Percentiles rank a stretch among this genome's conserved stretches.
phyloP scores from a whole-genome alignment of 2,113 vertebrate species.

The Pachypanchax playfairii region DNA sequence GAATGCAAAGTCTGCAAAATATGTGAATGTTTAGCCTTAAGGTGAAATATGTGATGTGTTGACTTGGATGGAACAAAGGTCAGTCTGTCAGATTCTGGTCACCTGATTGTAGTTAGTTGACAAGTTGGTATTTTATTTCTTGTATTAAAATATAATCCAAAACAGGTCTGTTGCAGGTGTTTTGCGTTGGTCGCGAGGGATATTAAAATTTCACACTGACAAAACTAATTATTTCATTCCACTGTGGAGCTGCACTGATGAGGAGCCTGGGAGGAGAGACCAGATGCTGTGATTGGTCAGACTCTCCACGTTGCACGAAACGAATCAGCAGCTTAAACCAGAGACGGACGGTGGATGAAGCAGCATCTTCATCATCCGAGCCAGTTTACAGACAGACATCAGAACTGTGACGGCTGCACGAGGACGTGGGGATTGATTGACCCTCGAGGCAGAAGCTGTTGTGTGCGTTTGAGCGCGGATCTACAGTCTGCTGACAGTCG shows the following conservation, averaged over 20 bases:
- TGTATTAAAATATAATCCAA: no score
- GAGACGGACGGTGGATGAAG: constrained; percentile 42
- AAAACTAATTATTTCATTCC: neutral
- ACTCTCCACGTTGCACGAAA: constrained; percentile 59
- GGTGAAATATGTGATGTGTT: no score
- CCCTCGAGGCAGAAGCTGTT: neutral
- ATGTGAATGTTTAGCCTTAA: no score
- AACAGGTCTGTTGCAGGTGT: neutral
- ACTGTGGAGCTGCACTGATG: constrained; percentile 6
- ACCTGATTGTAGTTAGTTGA: no score
- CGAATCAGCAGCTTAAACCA: constrained; percentile 69
- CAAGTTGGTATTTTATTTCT: no score
- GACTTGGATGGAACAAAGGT: no score
- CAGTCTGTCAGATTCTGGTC: no score
- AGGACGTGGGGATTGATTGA: constrained; percentile 3
- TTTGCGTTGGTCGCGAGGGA: neutral
- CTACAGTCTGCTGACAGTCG: constrained; percentile 12
- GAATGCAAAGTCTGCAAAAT: neutral
- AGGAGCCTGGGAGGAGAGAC: constrained; percentile 27
- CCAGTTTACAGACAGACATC: constrained; percentile 5
- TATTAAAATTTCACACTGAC: neutral
- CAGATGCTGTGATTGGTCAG: constrained; percentile 61
- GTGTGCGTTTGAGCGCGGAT: constrained; percentile 15
- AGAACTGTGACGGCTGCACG: constrained; percentile 23
- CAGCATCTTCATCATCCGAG: constrained; percentile 41